Base-by-base conservation (phyloP, 2,113 vertebrate genomes). In the Plecturocebus donacophilus region DNA sequence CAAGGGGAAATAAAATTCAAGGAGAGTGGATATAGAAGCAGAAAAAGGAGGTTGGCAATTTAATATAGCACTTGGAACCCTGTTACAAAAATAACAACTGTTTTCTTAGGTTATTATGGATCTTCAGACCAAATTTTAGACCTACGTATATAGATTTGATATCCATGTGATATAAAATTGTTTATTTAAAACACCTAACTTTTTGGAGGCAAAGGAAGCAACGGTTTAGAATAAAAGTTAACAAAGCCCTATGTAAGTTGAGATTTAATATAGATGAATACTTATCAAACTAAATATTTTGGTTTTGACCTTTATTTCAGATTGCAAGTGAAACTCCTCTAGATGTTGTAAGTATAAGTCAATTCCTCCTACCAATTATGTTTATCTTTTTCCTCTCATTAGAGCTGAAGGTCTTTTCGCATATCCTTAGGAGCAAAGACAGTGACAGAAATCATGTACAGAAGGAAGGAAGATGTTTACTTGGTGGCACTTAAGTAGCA, bases 241-340 rank as follows among this genome's bases (percentile, higher is more conserved):
- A 68, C 70, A 95, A 61, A 89, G 54, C 11, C 7, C 30, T 96
- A 10, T 94, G 17, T 47, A 94, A 90, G 87, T 96, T 76, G 68
- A 14, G 8, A 5, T 42, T 93, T 70, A 35, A 52, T 7, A 13
- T 66, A 73, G 54, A 88, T 32, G 95, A 85, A 68, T 86, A 92
- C 92, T 97, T 92, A 70, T 47, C 90, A 77, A 70, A 56, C 91
- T 96, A 86, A 94, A 27, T 35, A 9, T 54, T 97, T 98, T 52
- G 47, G 21, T 97, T 96, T 98, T 95, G 27, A 96, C 49, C 70
- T 98, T 68, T 96, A 97, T 99, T 99, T 93, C 99, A 99, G 99
- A 99, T 99, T 98, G 99, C 99, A 97, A 99, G 99, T 88, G 99
- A 99, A 99, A 99, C 99, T 0, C 99, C 99, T 84, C 98, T 99